phyloP scores from a whole-genome alignment of 1,140 invertebrate genomes.

The Pantala flavescens region DNA sequence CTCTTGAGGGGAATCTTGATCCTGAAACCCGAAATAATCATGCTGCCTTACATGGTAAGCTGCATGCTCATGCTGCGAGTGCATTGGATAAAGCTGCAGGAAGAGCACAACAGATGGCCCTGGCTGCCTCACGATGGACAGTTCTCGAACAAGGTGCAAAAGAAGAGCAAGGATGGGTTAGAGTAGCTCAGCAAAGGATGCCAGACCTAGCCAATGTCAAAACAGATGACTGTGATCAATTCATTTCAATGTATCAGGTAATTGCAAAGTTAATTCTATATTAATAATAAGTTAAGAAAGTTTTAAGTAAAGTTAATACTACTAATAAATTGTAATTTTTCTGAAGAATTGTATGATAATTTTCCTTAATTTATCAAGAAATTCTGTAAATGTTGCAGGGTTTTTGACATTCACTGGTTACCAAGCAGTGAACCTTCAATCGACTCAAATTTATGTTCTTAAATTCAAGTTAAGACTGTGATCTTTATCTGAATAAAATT shows the following conservation, averaged over 20 bases:
- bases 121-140: constrained; percentile 72
- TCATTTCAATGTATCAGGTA: constrained; percentile 66
- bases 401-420: too few relatives aligned
- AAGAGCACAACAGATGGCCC: constrained; percentile 65
- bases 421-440: too few relatives aligned
- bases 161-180: constrained; percentile 69
- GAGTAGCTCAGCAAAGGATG: constrained; percentile 65
- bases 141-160: constrained; percentile 66
- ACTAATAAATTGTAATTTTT: not conserved
- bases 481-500: too few relatives aligned
- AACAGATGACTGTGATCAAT: constrained; percentile 69
- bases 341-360: constrained; percentile 19
- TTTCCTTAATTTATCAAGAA: not conserved
- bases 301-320: not conserved
- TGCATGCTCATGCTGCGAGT: constrained; percentile 58
- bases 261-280: constrained; percentile 17
- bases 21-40: constrained; percentile 60
- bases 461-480: too few relatives aligned
- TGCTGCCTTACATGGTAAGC: constrained; percentile 58
- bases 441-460: too few relatives aligned
- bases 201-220: constrained; percentile 65
- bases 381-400: too few relatives aligned
- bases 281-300: not conserved
- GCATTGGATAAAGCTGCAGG: constrained; percentile 68
- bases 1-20: constrained; percentile 71